Conservation (phyloP, 23 tunicate species). For the Trididemnum clinides region DNA sequence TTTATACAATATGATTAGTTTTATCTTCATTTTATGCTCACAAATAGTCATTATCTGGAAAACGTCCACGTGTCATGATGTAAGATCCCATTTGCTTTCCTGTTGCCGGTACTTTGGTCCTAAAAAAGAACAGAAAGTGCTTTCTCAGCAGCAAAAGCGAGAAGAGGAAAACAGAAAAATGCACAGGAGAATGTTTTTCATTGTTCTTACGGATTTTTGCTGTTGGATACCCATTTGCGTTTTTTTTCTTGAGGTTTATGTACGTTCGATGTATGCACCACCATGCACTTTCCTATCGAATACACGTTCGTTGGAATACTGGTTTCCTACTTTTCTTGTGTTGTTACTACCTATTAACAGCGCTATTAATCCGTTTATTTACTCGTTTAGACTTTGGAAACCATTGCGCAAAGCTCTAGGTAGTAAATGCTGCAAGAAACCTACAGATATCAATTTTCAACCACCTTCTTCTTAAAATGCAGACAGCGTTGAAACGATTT, state of each 20-base stretch:
- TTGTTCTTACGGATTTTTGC: constrained; percentile 31
- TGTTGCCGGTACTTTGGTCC: neutral
- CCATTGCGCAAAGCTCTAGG: no score
- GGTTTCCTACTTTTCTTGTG: neutral
- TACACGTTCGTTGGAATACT: neutral
- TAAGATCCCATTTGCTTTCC: neutral
- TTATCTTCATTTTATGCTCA: neutral
- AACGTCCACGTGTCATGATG: neutral
- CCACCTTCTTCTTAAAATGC: no score
- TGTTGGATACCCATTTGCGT: constrained; percentile 26
- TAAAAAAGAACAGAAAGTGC: no score
- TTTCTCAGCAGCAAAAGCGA: neutral
- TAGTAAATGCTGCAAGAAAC: no score
- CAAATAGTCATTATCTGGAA: constrained; percentile 7
- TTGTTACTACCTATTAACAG: constrained; percentile 14
- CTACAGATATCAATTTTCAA: no score
- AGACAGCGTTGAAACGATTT: no score
- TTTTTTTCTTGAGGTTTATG: neutral
- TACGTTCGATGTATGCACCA: neutral
- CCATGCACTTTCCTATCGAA: neutral
- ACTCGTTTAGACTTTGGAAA: constrained; percentile 18
- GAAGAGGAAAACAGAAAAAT: constrained; percentile 9
- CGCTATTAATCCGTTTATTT: constrained; percentile 16
- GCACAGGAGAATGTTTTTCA: constrained; percentile 35
- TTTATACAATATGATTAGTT: neutral